Evolutionary conservation across 1,140 invertebrate genomes (phyloP).

Genomic region (Propsilocerus akamusi): DNA sequence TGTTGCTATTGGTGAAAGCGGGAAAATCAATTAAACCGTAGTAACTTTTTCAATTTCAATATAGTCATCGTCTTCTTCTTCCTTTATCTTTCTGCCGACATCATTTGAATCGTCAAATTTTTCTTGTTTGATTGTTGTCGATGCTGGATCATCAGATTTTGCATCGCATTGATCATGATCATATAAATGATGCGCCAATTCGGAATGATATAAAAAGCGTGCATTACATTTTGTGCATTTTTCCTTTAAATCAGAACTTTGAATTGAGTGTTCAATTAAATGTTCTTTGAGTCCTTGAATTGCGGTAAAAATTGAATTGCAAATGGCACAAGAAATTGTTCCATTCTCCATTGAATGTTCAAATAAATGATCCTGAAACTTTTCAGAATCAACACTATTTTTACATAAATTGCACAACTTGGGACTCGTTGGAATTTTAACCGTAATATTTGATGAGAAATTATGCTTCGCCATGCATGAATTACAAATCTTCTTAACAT

Average conservation of each 20-base stretch:
- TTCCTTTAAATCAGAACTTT: slow-evolving; percentile 41
- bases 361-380: slow-evolving; percentile 78
- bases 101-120: background rate
- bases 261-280: slow-evolving; percentile 57
- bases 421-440: background rate
- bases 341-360: slow-evolving; percentile 71
- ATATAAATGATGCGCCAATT: slow-evolving; percentile 64
- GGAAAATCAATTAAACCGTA: no score
- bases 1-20: no score
- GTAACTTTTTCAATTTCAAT: slow-evolving; percentile 23
- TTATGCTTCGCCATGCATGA: slow-evolving; percentile 13
- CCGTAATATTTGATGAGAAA: background rate
- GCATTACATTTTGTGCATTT: slow-evolving; percentile 64
- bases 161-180: slow-evolving; percentile 9
- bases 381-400: slow-evolving; percentile 22
- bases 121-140: slow-evolving; percentile 8
- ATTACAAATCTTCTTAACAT: slow-evolving; percentile 19
- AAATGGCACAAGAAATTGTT: slow-evolving; percentile 73
- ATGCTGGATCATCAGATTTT: slow-evolving; percentile 3
- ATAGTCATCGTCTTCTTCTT: slow-evolving; percentile 21
- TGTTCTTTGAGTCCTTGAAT: slow-evolving; percentile 62
- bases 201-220: slow-evolving; percentile 81
- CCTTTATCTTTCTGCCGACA: slow-evolving; percentile 4
- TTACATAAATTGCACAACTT: slow-evolving; percentile 22
- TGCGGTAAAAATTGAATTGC: slow-evolving; percentile 69